Conservation (phyloP, 2,797 vertebrate species). For the Gephyroberyx darwinii region DNA sequence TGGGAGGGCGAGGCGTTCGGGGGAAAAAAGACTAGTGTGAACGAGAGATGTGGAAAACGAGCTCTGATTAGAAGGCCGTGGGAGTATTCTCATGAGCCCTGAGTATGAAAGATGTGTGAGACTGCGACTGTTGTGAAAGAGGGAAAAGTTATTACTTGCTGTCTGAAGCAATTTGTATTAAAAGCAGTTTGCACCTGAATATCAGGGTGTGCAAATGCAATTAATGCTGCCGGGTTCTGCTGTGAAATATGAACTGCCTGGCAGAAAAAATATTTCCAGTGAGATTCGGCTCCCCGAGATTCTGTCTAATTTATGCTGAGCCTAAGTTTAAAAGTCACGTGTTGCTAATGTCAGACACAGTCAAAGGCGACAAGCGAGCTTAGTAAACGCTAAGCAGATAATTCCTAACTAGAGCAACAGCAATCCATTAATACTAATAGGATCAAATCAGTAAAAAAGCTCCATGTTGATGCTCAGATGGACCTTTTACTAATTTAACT, state of each 20-base stretch:
- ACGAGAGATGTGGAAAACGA: slow-evolving; percentile 38
- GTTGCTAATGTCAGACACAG: slow-evolving; percentile 68
- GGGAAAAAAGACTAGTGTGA: slow-evolving; percentile 11
- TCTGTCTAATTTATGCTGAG: slow-evolving; percentile 52
- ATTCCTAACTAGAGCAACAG: slow-evolving; percentile 52
- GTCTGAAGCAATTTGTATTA: slow-evolving; percentile 79
- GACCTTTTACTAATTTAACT: slow-evolving; percentile 21
- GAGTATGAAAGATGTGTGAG: slow-evolving; percentile 71
- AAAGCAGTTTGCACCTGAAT: slow-evolving; percentile 74
- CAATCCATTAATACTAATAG: slow-evolving; percentile 53
- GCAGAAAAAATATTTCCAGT: slow-evolving; percentile 46
- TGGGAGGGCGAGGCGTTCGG: slow-evolving; percentile 63
- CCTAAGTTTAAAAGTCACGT: slow-evolving; percentile 62
- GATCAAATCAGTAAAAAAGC: slow-evolving; percentile 38
- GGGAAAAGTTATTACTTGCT: slow-evolving; percentile 76
- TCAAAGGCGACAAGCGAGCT: slow-evolving; percentile 61
- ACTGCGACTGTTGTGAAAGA: slow-evolving; percentile 68
- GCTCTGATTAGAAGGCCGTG: slow-evolving; percentile 71
- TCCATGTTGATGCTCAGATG: slow-evolving; percentile 29
- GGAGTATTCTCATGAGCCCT: slow-evolving; percentile 68
- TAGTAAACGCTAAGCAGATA: slow-evolving; percentile 60
- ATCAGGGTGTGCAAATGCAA: slow-evolving; percentile 70
- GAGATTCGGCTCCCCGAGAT: slow-evolving; percentile 59
- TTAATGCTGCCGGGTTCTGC: slow-evolving; percentile 72
- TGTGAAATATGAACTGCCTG: slow-evolving; percentile 74